Conservation (phyloP, 1,140 invertebrate species). For the Drosophila truncata region DNA sequence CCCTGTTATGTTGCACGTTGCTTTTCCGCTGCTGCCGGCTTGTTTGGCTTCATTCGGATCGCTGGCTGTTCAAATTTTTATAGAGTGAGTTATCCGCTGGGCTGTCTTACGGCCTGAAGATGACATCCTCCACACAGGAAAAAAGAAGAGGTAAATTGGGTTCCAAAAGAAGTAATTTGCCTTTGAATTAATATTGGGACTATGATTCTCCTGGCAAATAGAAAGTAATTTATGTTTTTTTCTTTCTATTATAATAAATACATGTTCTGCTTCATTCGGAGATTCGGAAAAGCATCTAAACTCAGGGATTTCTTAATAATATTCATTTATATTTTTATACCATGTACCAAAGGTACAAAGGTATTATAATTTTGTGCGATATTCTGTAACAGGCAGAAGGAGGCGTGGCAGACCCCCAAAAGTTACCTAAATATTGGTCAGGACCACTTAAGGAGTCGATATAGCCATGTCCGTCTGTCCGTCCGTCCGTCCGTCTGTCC, state of each 20-base stretch:
- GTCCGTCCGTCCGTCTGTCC: no score
- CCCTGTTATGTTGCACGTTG: constrained; percentile 74
- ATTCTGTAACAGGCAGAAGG: no score
- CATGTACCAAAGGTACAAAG: no score
- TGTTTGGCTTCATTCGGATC: constrained; percentile 39
- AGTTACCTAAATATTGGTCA: no score
- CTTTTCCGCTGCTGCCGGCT: constrained; percentile 31
- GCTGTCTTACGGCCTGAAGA: constrained; percentile 54
- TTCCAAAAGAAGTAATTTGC: neutral
- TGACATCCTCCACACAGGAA: constrained; percentile 32
- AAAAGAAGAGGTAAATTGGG: neutral
- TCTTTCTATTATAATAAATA: no score
- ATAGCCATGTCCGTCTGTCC: no score
- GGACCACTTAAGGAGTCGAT: no score
- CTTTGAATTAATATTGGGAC: neutral
- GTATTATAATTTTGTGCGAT: no score
- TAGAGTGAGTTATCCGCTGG: constrained; percentile 80
- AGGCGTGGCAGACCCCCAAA: no score
- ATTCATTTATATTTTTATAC: no score
- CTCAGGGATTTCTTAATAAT: neutral
- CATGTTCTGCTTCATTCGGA: neutral
- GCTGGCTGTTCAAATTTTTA: constrained; percentile 63
- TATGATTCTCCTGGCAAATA: neutral
- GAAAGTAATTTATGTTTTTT: neutral
- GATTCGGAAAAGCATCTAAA: neutral